Evolutionary conservation across 2,113 vertebrate genomes (phyloP), one percentile per base, ranked within the genome.

Genomic region (Clarias gariepinus): DNA sequence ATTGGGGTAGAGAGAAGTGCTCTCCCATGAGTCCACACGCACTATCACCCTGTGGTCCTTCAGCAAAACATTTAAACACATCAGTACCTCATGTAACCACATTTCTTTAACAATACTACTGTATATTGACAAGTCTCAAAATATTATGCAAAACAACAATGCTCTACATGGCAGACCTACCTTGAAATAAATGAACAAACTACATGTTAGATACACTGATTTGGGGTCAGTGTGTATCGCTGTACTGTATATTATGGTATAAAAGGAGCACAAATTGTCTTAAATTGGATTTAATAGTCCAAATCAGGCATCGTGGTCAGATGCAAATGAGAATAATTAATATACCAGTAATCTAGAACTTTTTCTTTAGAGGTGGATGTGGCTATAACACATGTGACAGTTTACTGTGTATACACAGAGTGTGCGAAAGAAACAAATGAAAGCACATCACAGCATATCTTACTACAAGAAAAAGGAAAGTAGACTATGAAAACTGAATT

Each of bases 21-120:
- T 96, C 33, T 99, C 97, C 98, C 98, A 99, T 3, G 96, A 97
- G 87, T 99, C 98, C 0, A 99, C 95, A 52, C 96, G 96, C 80
- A 99, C 98, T 0, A 99, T 93, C 12, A 98, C 95, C n/a, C 98
- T 95, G 68, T 95, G 96, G 30, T 98, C 96, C 98, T 99, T 89
- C 13, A 86, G 19, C 7, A 73, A 13, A 83, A 18, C 55, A 64
- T 53, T 58, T 28, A 82, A 68, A 52, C 33, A 61, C 16, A 2
- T 81, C 28, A 85, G 41, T n/a, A n/a, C 10, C 12, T 53, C 58
- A 76, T 3, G 16, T 4, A 30, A 53, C 3, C 4, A 28, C 12
- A 30, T 52, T 23, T 28, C 28, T 66, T 66, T 64, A 28, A n/a
- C 28, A 12, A 4, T 13, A 3, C n/a, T 36, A 36, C 33, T 36